These are phyloP conservation scores for Calidris pygmaea DNA, from an alignment of 2,113 vertebrate species.

Conservation along the genomic window DNA sequence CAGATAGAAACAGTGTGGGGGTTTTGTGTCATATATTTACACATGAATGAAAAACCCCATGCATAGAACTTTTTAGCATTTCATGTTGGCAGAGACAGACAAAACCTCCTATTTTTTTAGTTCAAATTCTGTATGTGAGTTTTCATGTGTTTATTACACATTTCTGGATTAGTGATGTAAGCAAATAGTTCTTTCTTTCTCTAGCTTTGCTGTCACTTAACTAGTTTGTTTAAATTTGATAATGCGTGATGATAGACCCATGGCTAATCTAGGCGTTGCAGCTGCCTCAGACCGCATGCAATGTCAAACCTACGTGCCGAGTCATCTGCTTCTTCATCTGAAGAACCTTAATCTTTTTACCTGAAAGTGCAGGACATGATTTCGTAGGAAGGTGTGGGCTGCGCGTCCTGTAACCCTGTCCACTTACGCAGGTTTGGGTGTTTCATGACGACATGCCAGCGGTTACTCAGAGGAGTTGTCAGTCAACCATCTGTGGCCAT, in stretches of 20 bases:
- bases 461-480: background rate
- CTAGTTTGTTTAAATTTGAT: background rate
- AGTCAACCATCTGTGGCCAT: background rate
- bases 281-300: background rate
- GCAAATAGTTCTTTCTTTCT: background rate
- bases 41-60: background rate
- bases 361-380: background rate
- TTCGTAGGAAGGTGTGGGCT: background rate
- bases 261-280: background rate
- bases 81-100: background rate
- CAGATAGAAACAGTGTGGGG: background rate
- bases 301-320: rapidly evolving
- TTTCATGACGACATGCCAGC: background rate
- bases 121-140: background rate
- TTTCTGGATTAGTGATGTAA: background rate
- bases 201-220: background rate
- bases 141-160: background rate
- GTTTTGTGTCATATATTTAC: background rate
- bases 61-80: background rate
- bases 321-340: background rate
- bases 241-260: background rate
- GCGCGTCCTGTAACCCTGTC: background rate
- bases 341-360: background rate
- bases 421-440: background rate
- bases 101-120: background rate